phyloP scores from a whole-genome alignment of 2,888 invertebrate species.

The Cetonia aurata region DNA sequence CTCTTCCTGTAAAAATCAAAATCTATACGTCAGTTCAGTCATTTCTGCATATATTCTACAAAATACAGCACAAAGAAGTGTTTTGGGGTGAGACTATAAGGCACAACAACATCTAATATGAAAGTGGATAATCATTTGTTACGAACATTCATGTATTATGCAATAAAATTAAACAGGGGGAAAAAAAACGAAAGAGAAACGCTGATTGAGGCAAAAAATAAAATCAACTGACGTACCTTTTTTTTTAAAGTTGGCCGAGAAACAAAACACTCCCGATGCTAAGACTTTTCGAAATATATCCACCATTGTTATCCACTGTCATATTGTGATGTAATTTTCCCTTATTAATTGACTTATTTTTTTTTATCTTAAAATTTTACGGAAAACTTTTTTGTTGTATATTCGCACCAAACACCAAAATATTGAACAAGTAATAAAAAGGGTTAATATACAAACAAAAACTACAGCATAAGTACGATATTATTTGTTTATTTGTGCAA shows the following conservation, averaged over 20 bases:
- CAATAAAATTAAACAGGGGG: neutral
- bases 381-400: too few species aligned
- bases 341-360: neutral
- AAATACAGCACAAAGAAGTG: conserved; percentile 33
- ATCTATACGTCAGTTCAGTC: too few species aligned
- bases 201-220: conserved; percentile 6
- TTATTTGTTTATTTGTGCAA: conserved; percentile 32
- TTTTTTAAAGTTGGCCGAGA: conserved; percentile 12
- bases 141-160: too few species aligned
- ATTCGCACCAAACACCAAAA: too few species aligned
- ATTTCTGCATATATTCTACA: conserved; percentile 25
- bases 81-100: conserved; percentile 3
- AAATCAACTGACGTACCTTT: conserved; percentile 38
- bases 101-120: conserved; percentile 56
- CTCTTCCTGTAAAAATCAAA: conserved; percentile 91
- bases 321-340: neutral
- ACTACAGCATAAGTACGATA: conserved; percentile 11
- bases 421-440: neutral
- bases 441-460: conserved; percentile 22
- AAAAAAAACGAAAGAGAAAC: neutral
- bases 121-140: conserved; percentile 57
- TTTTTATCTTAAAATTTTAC: neutral
- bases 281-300: neutral
- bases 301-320: conserved; percentile 31
- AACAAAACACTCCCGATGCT: conserved; percentile 15